Conservation (phyloP, 2,113 vertebrate genomes). For the Erythrolamprus reginae region DNA sequence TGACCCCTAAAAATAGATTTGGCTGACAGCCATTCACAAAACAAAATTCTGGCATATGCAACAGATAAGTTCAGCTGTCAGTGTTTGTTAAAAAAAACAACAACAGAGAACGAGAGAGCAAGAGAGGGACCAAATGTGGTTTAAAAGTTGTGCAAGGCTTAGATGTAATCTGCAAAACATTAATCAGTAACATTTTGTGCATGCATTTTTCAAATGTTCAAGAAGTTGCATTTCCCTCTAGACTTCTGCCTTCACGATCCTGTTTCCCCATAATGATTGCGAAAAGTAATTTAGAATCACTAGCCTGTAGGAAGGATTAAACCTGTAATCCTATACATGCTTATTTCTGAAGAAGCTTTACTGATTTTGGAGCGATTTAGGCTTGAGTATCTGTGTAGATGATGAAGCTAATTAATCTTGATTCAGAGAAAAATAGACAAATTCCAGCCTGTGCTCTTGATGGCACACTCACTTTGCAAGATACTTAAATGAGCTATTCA, state of each 20-base stretch:
- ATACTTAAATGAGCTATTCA: background rate
- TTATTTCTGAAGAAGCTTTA: background rate
- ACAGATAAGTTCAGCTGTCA: slow-evolving; percentile 33
- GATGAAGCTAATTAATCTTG: background rate
- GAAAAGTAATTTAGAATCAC: slow-evolving; percentile 15
- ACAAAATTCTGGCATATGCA: slow-evolving; percentile 8
- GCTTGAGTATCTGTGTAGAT: background rate
- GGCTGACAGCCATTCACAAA: slow-evolving; percentile 33
- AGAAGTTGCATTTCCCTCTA: slow-evolving; percentile 7
- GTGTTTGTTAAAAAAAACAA: slow-evolving; percentile 2
- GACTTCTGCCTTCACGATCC: background rate
- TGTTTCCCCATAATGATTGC: background rate
- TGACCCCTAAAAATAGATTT: slow-evolving; percentile 56
- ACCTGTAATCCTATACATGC: background rate
- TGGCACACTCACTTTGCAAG: background rate
- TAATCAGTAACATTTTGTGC: background rate
- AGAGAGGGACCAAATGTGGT: slow-evolving; percentile 16
- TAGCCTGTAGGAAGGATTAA: slow-evolving; percentile 7
- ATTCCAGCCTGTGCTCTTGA: background rate
- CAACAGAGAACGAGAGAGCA: background rate
- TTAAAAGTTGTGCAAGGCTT: slow-evolving; percentile 43
- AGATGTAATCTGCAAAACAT: background rate
- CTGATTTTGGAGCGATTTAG: background rate
- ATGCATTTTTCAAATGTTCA: slow-evolving; percentile 30
- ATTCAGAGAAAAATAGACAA: background rate